These are phyloP conservation scores for Urocitellus parryii DNA, from an alignment of 2,113 vertebrate genomes.

Conservation along the genomic window DNA sequence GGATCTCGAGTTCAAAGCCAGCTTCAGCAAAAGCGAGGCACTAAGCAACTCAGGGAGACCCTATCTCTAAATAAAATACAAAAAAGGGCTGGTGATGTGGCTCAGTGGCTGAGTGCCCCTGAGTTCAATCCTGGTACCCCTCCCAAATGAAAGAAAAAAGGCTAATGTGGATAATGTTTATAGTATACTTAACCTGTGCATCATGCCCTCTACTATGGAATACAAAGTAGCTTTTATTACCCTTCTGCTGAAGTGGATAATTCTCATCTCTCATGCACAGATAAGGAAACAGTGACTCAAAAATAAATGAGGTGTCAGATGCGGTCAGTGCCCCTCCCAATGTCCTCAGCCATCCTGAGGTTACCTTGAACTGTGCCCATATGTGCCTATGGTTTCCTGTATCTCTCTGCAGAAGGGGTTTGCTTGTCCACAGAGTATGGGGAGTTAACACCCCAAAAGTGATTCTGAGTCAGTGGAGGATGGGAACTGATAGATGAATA, in stretches of 20 bases:
- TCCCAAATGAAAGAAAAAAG: neutral
- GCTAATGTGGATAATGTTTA: neutral
- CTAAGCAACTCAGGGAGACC: no score
- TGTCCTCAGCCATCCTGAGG: neutral
- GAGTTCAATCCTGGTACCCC: no score
- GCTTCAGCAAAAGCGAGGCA: no score
- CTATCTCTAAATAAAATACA: no score
- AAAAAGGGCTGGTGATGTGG: no score
- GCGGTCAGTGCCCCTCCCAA: neutral
- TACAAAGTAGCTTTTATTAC: neutral
- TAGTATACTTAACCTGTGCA: neutral
- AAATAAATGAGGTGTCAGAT: neutral
- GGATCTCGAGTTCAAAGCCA: no score
- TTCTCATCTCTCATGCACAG: neutral
- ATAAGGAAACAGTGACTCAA: neutral
- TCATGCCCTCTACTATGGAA: neutral
- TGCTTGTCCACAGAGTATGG: neutral
- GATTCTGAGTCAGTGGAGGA: neutral
- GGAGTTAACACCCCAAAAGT: neutral
- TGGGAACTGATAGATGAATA: neutral
- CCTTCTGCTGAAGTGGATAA: neutral
- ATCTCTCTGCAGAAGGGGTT: neutral
- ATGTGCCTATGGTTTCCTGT: neutral
- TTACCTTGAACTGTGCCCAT: neutral
- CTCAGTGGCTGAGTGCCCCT: no score